Conservation (phyloP, 2,888 invertebrate genomes). For the Ferrisia virgata region DNA sequence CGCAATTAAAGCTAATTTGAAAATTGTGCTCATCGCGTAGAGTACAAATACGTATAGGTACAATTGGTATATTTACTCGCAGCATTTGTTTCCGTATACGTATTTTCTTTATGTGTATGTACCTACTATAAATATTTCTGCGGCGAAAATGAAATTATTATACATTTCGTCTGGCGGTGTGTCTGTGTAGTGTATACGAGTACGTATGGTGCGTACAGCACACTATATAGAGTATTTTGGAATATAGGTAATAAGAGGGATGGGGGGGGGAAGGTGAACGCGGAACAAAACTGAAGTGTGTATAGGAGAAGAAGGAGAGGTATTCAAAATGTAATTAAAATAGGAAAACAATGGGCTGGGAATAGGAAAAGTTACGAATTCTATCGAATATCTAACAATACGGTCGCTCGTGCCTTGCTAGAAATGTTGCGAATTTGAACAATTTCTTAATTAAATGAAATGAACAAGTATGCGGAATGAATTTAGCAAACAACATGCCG, state of each 20-base stretch:
- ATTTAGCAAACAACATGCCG: neutral
- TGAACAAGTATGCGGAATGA: slow-evolving; percentile 23
- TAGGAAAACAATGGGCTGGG: slow-evolving; percentile 14
- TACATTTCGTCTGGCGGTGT: slow-evolving; percentile 12
- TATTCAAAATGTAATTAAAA: slow-evolving; percentile 21
- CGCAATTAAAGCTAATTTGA: slow-evolving; percentile 6
- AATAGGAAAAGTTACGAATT: slow-evolving; percentile 26
- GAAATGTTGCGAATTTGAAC: slow-evolving; percentile 12
- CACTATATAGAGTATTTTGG: no score
- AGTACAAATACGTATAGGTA: no score
- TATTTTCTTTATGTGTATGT: neutral
- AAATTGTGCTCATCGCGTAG: neutral
- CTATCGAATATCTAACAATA: slow-evolving; percentile 11
- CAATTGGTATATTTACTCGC: neutral
- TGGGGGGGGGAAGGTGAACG: neutral
- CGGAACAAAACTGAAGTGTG: neutral
- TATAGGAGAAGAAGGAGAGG: neutral
- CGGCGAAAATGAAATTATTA: neutral
- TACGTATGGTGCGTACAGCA: no score
- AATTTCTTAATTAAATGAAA: slow-evolving; percentile 28
- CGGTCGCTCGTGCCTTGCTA: neutral
- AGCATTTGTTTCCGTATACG: neutral
- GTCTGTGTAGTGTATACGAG: no score
- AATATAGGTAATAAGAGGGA: neutral
- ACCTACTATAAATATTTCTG: neutral